A percentile compares a stretch with the other conserved stretches of the same genome.
Evolutionary conservation across 2,888 invertebrate genomes (phyloP).

Genomic region (Venusia cambrica): DNA sequence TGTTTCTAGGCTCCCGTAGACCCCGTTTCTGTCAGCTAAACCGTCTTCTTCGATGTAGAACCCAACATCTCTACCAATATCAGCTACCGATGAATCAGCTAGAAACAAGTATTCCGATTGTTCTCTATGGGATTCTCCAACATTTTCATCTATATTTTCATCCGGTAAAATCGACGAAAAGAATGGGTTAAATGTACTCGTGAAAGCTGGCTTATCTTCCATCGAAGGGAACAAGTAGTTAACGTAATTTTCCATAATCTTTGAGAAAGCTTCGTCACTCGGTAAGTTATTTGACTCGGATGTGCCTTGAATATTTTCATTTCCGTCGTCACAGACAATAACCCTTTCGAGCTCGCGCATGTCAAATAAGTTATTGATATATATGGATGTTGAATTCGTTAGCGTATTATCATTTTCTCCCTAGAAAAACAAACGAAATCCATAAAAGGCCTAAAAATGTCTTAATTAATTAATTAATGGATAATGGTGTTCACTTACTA

Average conservation of each 20-base stretch:
- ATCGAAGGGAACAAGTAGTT: slow-evolving; percentile 40
- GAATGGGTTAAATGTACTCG: slow-evolving; percentile 6
- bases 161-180: slow-evolving; percentile 18
- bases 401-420: slow-evolving; percentile 44
- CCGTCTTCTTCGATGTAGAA: slow-evolving; percentile 42
- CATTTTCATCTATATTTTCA: slow-evolving; percentile 29
- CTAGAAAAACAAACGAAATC: slow-evolving; percentile 33
- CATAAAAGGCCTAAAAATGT: background rate
- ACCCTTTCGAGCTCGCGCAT: slow-evolving; percentile 62
- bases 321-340: slow-evolving; percentile 37
- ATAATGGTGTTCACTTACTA: slow-evolving; percentile 53
- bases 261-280: slow-evolving; percentile 42
- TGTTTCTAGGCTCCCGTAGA: slow-evolving; percentile 24
- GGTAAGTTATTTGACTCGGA: slow-evolving; percentile 37
- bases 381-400: slow-evolving; percentile 57
- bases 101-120: slow-evolving; percentile 53
- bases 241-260: slow-evolving; percentile 52
- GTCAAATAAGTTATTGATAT: slow-evolving; percentile 63
- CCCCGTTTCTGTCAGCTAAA: slow-evolving; percentile 22
- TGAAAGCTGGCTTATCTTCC: slow-evolving; percentile 13
- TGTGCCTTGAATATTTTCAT: slow-evolving; percentile 32
- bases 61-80: slow-evolving; percentile 40
- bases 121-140: slow-evolving; percentile 32
- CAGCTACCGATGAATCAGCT: slow-evolving; percentile 41
- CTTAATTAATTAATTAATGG: slow-evolving; percentile 1